Percentiles rank a stretch among this genome's conserved stretches.
Conservation (phyloP, 1,140 invertebrate species). For the Drosophila kohkoa region DNA sequence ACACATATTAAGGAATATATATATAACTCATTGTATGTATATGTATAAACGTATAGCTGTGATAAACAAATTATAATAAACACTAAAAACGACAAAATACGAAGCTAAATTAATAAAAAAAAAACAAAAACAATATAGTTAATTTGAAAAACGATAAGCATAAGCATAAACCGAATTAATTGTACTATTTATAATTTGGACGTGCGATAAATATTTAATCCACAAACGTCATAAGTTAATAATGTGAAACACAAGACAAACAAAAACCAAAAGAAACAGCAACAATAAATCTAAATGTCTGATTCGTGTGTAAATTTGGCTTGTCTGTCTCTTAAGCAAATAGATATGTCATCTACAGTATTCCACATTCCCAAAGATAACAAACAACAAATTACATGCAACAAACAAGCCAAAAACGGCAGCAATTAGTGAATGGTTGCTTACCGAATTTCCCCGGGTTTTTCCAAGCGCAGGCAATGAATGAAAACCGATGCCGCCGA, state of each 20-base stretch:
- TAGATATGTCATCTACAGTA: slow-evolving; percentile 36
- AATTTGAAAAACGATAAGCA: slow-evolving; percentile 33
- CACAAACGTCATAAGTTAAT: slow-evolving; percentile 52
- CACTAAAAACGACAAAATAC: slow-evolving; percentile 59
- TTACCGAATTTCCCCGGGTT: slow-evolving; percentile 64
- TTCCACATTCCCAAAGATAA: slow-evolving; percentile 70
- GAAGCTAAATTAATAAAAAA: slow-evolving; percentile 62
- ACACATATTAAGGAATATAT: slow-evolving; percentile 59
- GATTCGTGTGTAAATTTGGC: slow-evolving; percentile 71
- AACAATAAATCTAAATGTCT: slow-evolving; percentile 80
- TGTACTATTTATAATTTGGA: slow-evolving; percentile 38
- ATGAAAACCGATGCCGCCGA: slow-evolving; percentile 57
- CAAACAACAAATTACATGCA: slow-evolving; percentile 54
- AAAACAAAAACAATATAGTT: slow-evolving; percentile 25
- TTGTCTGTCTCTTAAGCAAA: slow-evolving; percentile 32
- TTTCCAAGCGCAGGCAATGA: slow-evolving; percentile 70
- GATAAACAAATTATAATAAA: slow-evolving; percentile 73
- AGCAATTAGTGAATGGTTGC: slow-evolving; percentile 69
- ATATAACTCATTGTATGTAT: slow-evolving; percentile 52
- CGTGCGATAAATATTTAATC: slow-evolving; percentile 56
- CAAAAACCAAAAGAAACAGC: slow-evolving; percentile 46
- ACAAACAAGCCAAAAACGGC: slow-evolving; percentile 24
- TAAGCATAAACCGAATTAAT: slow-evolving; percentile 33
- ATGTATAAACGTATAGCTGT: slow-evolving; percentile 82
- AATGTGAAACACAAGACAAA: slow-evolving; percentile 51